Percentiles rank a stretch among this genome's conserved stretches.
These are phyloP conservation scores for Echiichthys vipera DNA, from an alignment of 2,797 vertebrate species.

Conservation along the genomic window DNA sequence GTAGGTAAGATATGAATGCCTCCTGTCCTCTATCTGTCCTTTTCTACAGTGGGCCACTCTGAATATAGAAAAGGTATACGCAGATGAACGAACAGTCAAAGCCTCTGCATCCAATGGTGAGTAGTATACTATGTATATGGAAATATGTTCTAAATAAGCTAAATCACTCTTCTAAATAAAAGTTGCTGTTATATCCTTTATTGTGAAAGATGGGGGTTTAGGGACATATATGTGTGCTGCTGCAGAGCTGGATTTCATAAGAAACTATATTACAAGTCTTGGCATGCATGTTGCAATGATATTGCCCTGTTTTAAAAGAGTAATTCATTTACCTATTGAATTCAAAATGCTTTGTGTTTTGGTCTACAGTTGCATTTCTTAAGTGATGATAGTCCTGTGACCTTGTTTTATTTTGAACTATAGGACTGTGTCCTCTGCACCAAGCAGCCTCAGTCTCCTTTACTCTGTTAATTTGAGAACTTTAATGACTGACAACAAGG, in stretches of 20 bases:
- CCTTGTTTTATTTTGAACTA: background rate
- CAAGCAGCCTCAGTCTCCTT: background rate
- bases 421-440: background rate
- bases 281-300: constrained; percentile 37
- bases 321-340: background rate
- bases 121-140: constrained; percentile 1
- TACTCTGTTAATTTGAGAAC: background rate
- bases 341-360: background rate
- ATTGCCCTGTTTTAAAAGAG: background rate
- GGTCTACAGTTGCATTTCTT: background rate
- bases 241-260: constrained; percentile 52
- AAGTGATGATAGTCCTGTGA: background rate
- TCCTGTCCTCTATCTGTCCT: constrained; percentile 34
- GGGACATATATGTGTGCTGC: constrained; percentile 7
- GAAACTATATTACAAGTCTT: constrained; percentile 43
- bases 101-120: constrained; percentile 80
- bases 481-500: constrained; percentile 25
- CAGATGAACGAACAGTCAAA: constrained; percentile 75
- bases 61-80: constrained; percentile 88
- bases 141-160: background rate
- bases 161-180: background rate
- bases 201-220: constrained; percentile 41
- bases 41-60: constrained; percentile 95
- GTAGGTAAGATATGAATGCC: background rate
- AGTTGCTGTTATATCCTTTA: constrained; percentile 19